Conservation (phyloP, 2,797 vertebrate species). For the Acropternis orthonyx region DNA sequence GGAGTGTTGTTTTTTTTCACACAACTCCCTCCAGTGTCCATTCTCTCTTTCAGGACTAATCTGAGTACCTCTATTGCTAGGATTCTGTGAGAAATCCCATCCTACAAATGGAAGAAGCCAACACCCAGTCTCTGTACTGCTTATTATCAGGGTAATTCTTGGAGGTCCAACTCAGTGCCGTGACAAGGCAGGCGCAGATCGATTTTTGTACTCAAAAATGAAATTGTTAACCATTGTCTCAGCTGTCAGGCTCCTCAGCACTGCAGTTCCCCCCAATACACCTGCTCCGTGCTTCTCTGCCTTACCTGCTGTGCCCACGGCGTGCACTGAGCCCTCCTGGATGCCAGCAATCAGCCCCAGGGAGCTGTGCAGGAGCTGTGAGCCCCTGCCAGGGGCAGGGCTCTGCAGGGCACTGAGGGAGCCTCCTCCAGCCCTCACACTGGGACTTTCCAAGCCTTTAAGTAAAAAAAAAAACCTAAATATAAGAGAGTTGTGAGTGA, state of each 20-base stretch:
- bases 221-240: not conserved
- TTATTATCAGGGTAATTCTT: not conserved
- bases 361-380: not conserved
- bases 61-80: not conserved
- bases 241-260: not conserved
- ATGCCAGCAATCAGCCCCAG: not conserved
- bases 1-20: not conserved
- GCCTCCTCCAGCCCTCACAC: not conserved
- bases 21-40: not conserved
- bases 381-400: not conserved
- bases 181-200: not conserved
- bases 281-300: not conserved
- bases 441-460: not conserved
- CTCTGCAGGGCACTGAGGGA: not conserved
- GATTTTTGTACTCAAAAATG: not conserved
- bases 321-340: not conserved
- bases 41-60: not conserved
- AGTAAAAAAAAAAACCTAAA: rapidly evolving
- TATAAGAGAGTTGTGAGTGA: rapidly evolving
- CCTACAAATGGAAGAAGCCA: not conserved
- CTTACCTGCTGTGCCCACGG: not conserved
- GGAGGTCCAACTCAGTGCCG: not conserved
- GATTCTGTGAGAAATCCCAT: not conserved
- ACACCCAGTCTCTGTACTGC: not conserved
- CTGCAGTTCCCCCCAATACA: not conserved